Conservation (phyloP, 1,140 invertebrate species). For the Limonius californicus region DNA sequence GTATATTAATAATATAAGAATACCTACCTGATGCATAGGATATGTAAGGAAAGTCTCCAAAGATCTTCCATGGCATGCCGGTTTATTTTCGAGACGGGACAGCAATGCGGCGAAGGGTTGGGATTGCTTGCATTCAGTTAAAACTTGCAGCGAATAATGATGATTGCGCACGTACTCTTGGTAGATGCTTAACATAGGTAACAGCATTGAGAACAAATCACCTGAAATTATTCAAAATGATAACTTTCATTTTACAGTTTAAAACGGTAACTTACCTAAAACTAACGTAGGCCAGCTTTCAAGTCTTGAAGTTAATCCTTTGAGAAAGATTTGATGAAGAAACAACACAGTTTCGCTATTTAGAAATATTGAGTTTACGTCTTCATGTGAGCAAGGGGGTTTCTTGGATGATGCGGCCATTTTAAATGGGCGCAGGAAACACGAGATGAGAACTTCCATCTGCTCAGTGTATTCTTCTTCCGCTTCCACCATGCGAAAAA, state of each 20-base stretch:
- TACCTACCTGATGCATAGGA: conserved; percentile 88
- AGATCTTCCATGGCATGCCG: conserved; percentile 77
- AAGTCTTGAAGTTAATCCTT: conserved; percentile 87
- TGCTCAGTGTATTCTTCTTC: conserved; percentile 92
- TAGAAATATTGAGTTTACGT: conserved; percentile 92
- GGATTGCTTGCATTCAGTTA: conserved; percentile 91
- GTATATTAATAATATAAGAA: too few species aligned
- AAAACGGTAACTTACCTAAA: conserved; percentile 56
- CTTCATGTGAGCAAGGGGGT: conserved; percentile 89
- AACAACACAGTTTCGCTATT: conserved; percentile 94
- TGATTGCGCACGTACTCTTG: conserved; percentile 94
- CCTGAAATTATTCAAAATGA: conserved; percentile 51
- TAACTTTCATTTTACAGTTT: not conserved
- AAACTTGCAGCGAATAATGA: conserved; percentile 90
- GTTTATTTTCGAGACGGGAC: conserved; percentile 74
- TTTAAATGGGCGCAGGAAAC: conserved; percentile 86
- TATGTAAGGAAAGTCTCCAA: conserved; percentile 90
- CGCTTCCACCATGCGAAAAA: conserved; percentile 89
- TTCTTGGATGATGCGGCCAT: conserved; percentile 94
- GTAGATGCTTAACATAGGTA: conserved; percentile 92
- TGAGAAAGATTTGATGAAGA: conserved; percentile 92
- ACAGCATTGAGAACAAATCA: conserved; percentile 90
- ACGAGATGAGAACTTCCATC: conserved; percentile 87
- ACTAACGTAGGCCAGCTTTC: conserved; percentile 91
- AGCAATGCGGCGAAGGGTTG: conserved; percentile 77